Evolutionary conservation across 2,888 invertebrate genomes (phyloP), one percentile per base, ranked within the genome.

Genomic region (Agonum fuliginosum): DNA sequence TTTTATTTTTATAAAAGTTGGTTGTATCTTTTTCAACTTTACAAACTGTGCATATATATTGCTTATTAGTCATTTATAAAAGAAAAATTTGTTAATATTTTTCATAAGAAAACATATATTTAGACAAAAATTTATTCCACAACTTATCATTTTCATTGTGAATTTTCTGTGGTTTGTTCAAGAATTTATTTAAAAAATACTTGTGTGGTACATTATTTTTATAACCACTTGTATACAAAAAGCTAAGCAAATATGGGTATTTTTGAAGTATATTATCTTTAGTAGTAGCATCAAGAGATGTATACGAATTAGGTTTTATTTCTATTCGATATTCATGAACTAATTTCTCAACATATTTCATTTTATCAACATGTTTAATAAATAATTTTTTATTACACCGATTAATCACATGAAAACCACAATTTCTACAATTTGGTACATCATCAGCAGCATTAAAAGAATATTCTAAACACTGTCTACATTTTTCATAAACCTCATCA

Each of bases 301-400:
- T 58, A 58, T 58, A 30, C 10, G 27, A 27, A 27, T 58, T 22
- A 30, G 58, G 58, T 58, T 24, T 58, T 27, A 58, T 58, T 58
- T 27, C 24, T 27, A 58, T 58, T 27, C 22, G 10, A 58, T 58
- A 58, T 27, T 58, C 27, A n/a, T 24, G 24, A 58, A 58, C 58
- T 27, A 58, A 58, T 58, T 58, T 58, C n/a, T 58, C 58, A 58
- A 58, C 27, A 58, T 58, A 58, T 58, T 58, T 58, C 58, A 27
- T 58, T 58, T 58, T 58, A 58, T 58, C 58, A 12, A 58, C 27
- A n/a, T 1, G 58, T 58, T 58, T 58, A 58, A 58, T 58, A n/a
- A 58, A 58, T 58, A 58, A 14, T 12, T 27, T 27, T 27, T 30
- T 27, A 58, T 58, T n/a, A n/a, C n/a, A n/a, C n/a, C n/a, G n/a